Evolutionary conservation across 2,797 vertebrate genomes (phyloP).

Genomic region (Tachyglossus aculeatus): DNA sequence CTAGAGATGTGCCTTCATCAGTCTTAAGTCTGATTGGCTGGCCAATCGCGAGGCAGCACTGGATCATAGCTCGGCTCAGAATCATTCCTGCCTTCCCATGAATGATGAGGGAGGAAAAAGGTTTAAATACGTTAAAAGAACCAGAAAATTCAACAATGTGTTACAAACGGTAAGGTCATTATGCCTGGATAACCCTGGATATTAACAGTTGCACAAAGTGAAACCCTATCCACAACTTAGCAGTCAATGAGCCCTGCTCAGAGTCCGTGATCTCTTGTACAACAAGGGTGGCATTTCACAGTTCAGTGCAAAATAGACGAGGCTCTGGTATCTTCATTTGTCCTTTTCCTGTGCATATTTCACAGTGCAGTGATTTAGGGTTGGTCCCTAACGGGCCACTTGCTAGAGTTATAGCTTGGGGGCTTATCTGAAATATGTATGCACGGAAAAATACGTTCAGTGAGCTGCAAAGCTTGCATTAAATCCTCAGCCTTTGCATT

Average conservation of each 20-base stretch:
- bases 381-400: slow-evolving; percentile 81
- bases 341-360: slow-evolving; percentile 78
- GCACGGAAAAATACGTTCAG: slow-evolving; percentile 69
- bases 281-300: slow-evolving; percentile 77
- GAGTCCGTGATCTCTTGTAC: slow-evolving; percentile 75
- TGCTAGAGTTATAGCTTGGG: slow-evolving; percentile 70
- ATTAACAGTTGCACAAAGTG: slow-evolving; percentile 83
- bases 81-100: slow-evolving; percentile 71
- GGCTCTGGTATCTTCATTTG: slow-evolving; percentile 79
- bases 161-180: slow-evolving; percentile 92
- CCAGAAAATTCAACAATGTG: slow-evolving; percentile 96
- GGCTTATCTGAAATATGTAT: slow-evolving; percentile 77
- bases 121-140: slow-evolving; percentile 91
- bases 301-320: slow-evolving; percentile 77
- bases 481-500: slow-evolving; percentile 58
- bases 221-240: slow-evolving; percentile 78
- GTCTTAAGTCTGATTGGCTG: slow-evolving; percentile 44
- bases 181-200: slow-evolving; percentile 90
- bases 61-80: slow-evolving; percentile 58
- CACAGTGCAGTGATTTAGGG: slow-evolving; percentile 76
- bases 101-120: slow-evolving; percentile 50
- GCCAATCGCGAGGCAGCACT: slow-evolving; percentile 63
- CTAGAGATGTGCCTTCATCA: background rate
- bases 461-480: slow-evolving; percentile 77
- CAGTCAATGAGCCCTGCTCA: slow-evolving; percentile 74